phyloP scores from a whole-genome alignment of 2,113 vertebrate genomes.

The Hymenochirus boettgeri region DNA sequence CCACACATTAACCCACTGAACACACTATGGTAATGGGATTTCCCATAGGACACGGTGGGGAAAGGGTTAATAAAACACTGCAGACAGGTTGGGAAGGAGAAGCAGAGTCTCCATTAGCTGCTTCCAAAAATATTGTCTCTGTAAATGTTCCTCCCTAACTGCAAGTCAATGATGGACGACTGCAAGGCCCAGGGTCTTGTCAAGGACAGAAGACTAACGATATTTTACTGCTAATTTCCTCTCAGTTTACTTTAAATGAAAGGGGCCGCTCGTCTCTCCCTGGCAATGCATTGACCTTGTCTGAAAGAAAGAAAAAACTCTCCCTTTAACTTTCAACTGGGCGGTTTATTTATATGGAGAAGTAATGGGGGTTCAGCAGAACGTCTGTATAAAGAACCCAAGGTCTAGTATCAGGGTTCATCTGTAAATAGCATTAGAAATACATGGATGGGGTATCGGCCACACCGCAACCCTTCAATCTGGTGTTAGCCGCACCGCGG shows the following conservation, averaged over 20 bases:
- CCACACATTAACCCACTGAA: too few species aligned
- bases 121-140: slow-evolving; percentile 44
- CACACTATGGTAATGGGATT: too few species aligned
- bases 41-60: neutral
- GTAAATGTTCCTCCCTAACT: slow-evolving; percentile 37
- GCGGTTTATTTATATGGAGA: slow-evolving; percentile 34
- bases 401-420: too few species aligned
- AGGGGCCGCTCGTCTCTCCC: slow-evolving; percentile 43
- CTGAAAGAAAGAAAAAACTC: slow-evolving; percentile 44
- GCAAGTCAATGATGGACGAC: slow-evolving; percentile 36
- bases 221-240: slow-evolving; percentile 56
- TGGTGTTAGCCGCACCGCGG: too few species aligned
- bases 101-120: slow-evolving; percentile 45
- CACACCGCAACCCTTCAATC: too few species aligned
- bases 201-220: slow-evolving; percentile 56
- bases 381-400: too few species aligned
- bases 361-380: too few species aligned
- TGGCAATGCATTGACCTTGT: slow-evolving; percentile 54
- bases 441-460: too few species aligned
- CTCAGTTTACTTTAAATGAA: slow-evolving; percentile 61
- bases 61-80: slow-evolving; percentile 23
- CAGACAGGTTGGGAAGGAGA: slow-evolving; percentile 37
- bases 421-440: too few species aligned
- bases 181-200: slow-evolving; percentile 41
- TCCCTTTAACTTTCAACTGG: slow-evolving; percentile 34